A percentile compares a stretch with the other conserved stretches of the same genome.
phyloP scores from a whole-genome alignment of 2,888 invertebrate genomes.

The Orthosia incerta region DNA sequence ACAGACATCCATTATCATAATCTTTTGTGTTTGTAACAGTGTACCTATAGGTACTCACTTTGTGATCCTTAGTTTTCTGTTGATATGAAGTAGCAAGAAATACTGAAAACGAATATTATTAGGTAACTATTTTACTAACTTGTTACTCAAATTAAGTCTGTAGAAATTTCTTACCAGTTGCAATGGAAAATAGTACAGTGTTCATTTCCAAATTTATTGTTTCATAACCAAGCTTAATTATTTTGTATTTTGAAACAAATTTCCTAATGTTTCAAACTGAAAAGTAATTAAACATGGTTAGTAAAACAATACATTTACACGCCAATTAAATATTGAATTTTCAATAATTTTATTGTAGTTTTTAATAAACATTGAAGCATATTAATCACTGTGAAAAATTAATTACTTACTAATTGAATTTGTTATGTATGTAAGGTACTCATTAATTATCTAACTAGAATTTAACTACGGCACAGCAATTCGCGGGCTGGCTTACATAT shows the following conservation, averaged over 20 bases:
- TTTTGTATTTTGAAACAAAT: too few relatives aligned
- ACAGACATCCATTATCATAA: too few relatives aligned
- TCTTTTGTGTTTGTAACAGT: not conserved
- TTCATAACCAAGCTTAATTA: too few relatives aligned
- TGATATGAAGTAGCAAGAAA: not conserved
- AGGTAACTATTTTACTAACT: too few relatives aligned
- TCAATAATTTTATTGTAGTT: not conserved
- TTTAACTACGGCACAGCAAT: too few relatives aligned
- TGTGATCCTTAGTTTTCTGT: not conserved
- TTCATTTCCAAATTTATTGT: not conserved
- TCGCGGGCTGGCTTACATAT: too few relatives aligned
- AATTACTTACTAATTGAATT: too few relatives aligned
- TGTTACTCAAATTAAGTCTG: too few relatives aligned
- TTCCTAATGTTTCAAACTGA: not conserved
- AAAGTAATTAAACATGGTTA: not conserved
- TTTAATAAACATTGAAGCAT: too few relatives aligned
- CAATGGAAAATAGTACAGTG: not conserved
- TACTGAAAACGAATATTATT: not conserved
- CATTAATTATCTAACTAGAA: too few relatives aligned
- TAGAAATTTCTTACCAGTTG: not conserved
- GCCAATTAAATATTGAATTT: not conserved
- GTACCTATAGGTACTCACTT: not conserved
- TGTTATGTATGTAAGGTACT: too few relatives aligned
- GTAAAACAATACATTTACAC: not conserved
- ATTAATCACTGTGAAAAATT: too few relatives aligned